A percentile compares a stretch with the other conserved stretches of the same genome.
phyloP scores from a whole-genome alignment of 2,888 invertebrate genomes.

The Drosophila gaucha region DNA sequence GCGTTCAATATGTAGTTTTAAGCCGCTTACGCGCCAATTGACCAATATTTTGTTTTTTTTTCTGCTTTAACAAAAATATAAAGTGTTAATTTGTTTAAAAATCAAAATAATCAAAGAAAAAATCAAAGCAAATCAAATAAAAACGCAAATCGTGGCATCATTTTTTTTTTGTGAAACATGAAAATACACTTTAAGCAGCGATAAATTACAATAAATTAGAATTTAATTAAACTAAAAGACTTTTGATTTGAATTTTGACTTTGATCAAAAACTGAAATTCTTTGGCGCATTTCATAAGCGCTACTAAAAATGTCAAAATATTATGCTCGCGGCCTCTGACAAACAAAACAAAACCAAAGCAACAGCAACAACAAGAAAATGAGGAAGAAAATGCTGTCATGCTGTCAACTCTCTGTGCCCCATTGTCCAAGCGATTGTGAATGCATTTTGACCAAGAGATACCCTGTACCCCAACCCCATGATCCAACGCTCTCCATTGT shows the following conservation, averaged over 20 bases:
- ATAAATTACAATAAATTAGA: slow-evolving; percentile 78
- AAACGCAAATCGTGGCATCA: slow-evolving; percentile 39
- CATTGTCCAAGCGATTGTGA: slow-evolving; percentile 61
- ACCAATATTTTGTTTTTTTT: slow-evolving; percentile 25
- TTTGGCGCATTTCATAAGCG: slow-evolving; percentile 59
- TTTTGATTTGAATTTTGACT: slow-evolving; percentile 33
- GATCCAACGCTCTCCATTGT: slow-evolving; percentile 50
- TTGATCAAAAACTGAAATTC: slow-evolving; percentile 54
- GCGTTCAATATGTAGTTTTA: slow-evolving; percentile 34
- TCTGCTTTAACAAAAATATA: slow-evolving; percentile 48
- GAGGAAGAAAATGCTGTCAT: slow-evolving; percentile 58
- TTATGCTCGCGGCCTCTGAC: slow-evolving; percentile 57
- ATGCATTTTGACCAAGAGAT: slow-evolving; percentile 16
- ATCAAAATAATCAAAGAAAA: slow-evolving; percentile 19
- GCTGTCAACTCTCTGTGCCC: slow-evolving; percentile 64
- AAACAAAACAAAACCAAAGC: slow-evolving; percentile 9
- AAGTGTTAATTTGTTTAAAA: slow-evolving; percentile 76
- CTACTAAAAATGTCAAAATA: slow-evolving; percentile 81
- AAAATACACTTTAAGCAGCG: slow-evolving; percentile 70
- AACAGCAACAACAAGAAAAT: too few relatives aligned
- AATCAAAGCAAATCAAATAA: slow-evolving; percentile 10
- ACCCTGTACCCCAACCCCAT: slow-evolving; percentile 1
- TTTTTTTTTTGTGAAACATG: slow-evolving; percentile 64
- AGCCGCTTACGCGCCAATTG: slow-evolving; percentile 67
- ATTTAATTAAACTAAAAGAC: slow-evolving; percentile 73